Percentiles rank a stretch among this genome's conserved stretches.
Conservation (phyloP, 2,113 vertebrate genomes). For the Myotis brandtii region DNA sequence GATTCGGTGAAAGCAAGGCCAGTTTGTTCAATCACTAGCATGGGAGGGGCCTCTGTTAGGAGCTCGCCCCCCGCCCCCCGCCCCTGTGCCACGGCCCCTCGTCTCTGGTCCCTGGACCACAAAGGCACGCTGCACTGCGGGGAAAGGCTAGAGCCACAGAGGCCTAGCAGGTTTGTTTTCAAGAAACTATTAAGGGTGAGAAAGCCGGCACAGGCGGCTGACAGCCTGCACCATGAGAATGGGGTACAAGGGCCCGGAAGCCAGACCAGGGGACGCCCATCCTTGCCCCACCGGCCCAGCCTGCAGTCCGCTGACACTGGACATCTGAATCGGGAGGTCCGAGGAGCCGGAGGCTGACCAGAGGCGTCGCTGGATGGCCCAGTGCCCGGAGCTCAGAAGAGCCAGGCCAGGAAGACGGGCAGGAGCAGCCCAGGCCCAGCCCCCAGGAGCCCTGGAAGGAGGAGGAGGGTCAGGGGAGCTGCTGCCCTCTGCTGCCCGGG, state of each 20-base stretch:
- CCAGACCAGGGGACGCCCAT: not conserved
- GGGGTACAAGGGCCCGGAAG: not conserved
- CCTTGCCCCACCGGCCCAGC: not conserved
- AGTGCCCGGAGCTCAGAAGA: slow-evolving; percentile 21
- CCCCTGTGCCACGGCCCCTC: not conserved
- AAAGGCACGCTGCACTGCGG: not conserved
- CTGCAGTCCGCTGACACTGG: not conserved
- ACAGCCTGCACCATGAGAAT: not conserved
- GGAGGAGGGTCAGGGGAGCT: not conserved
- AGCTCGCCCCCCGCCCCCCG: no score
- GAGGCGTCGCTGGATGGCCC: not conserved
- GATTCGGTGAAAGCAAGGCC: not conserved
- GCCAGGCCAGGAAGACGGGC: slow-evolving; percentile 54
- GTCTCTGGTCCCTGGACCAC: not conserved
- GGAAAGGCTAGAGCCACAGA: not conserved
- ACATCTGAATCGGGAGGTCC: not conserved
- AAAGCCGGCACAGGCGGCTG: not conserved
- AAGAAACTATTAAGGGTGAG: not conserved
- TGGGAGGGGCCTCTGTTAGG: not conserved
- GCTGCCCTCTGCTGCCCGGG: not conserved
- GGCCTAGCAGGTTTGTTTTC: not conserved
- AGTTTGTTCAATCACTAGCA: not conserved
- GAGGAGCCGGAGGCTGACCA: not conserved
- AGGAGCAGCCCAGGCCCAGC: slow-evolving; percentile 47
- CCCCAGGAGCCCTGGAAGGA: slow-evolving; percentile 71